phyloP scores from a whole-genome alignment of 2,113 vertebrate genomes.

The Atractosteus spatula region DNA sequence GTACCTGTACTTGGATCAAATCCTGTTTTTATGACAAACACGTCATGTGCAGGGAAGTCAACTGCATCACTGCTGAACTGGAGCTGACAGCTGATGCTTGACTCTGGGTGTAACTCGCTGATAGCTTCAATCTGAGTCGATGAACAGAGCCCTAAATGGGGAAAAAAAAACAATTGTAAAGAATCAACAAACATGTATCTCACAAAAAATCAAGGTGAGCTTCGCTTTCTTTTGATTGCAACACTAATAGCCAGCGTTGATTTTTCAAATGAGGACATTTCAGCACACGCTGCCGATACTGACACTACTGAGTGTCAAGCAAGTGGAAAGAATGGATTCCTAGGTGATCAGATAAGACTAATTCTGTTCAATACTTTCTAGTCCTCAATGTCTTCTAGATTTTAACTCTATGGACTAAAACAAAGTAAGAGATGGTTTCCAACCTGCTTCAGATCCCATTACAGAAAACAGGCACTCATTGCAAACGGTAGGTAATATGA shows the following conservation, averaged over 20 bases:
- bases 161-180: not conserved
- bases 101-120: conserved; percentile 71
- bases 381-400: too few species aligned
- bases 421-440: too few species aligned
- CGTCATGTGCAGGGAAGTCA: conserved; percentile 70
- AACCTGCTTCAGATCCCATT: too few species aligned
- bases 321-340: not conserved
- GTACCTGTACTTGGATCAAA: conserved; percentile 79
- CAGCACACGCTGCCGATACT: too few species aligned
- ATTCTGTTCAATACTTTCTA: too few species aligned
- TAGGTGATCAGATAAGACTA: too few species aligned
- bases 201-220: not conserved
- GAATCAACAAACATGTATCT: not conserved
- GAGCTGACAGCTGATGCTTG: conserved; percentile 74
- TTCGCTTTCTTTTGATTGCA: not conserved
- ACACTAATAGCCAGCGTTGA: not conserved
- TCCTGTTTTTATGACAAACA: conserved; percentile 69
- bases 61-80: conserved; percentile 70
- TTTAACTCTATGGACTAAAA: too few species aligned
- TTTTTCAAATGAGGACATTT: too few species aligned
- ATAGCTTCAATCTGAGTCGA: conserved; percentile 71
- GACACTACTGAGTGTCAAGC: not conserved
- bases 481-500: too few species aligned
- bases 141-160: conserved; percentile 74
- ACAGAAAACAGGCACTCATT: too few species aligned